Evolutionary conservation across 2,113 vertebrate species (phyloP).

Genomic region (Periophthalmus modestus): DNA sequence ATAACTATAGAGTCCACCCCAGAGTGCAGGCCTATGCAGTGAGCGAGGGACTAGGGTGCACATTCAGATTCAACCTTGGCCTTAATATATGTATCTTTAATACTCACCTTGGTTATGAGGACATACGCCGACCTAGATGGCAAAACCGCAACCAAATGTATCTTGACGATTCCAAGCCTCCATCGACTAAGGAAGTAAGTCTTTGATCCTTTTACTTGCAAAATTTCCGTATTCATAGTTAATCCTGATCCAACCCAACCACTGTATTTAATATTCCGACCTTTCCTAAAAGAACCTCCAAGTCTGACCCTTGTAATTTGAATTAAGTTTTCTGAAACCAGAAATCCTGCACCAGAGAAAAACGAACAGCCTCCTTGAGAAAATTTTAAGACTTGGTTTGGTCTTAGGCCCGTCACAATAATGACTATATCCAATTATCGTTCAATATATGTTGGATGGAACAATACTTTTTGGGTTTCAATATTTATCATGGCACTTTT

Average conservation of each 20-base stretch:
- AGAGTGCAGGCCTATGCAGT: too few relatives aligned
- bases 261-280: background rate
- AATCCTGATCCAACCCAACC: background rate
- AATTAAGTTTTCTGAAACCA: too few relatives aligned
- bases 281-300: background rate
- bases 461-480: too few relatives aligned
- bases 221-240: background rate
- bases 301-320: background rate
- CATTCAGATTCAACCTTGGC: too few relatives aligned
- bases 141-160: background rate
- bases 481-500: too few relatives aligned
- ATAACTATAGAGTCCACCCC: too few relatives aligned
- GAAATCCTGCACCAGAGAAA: background rate
- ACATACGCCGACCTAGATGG: background rate
- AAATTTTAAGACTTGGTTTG: background rate
- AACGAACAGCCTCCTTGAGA: background rate
- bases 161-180: background rate
- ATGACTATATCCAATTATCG: too few relatives aligned
- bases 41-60: too few relatives aligned
- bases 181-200: background rate
- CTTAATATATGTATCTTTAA: background rate
- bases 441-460: too few relatives aligned
- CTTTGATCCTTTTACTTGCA: background rate
- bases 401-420: too few relatives aligned
- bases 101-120: background rate